These are phyloP conservation scores for Apeltes quadracus DNA, from an alignment of 2,113 vertebrate species.

Conservation along the genomic window DNA sequence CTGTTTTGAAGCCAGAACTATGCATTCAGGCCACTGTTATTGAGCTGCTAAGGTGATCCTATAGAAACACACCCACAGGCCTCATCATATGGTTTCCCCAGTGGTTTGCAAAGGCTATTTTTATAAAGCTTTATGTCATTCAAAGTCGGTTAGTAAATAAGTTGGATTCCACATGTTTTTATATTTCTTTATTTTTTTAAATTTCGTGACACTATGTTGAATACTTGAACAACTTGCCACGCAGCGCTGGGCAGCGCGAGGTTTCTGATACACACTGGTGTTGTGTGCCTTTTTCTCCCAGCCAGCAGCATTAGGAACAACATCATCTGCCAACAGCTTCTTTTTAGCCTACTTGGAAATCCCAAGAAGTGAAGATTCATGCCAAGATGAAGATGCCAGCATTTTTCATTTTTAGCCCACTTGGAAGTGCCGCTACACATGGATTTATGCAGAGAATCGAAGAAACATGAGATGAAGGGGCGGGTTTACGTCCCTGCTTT, in stretches of 20 bases:
- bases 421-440: slow-evolving; percentile 52
- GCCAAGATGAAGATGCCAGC: slow-evolving; percentile 68
- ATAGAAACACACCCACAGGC: slow-evolving; percentile 40
- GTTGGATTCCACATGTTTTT: slow-evolving; percentile 20
- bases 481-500: slow-evolving; percentile 37
- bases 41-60: slow-evolving; percentile 57
- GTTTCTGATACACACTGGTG: slow-evolving; percentile 58
- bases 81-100: slow-evolving; percentile 26
- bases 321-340: slow-evolving; percentile 70
- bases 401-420: slow-evolving; percentile 70
- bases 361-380: slow-evolving; percentile 63
- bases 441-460: slow-evolving; percentile 57
- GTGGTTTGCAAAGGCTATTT: slow-evolving; percentile 39
- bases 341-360: slow-evolving; percentile 76
- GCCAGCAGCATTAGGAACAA: slow-evolving; percentile 71
- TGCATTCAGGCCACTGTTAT: slow-evolving; percentile 57
- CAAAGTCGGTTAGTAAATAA: slow-evolving; percentile 10
- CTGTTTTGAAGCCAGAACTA: slow-evolving; percentile 52
- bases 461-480: slow-evolving; percentile 41
- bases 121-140: slow-evolving; percentile 22
- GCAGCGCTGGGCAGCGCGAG: slow-evolving; percentile 48
- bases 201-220: slow-evolving; percentile 46
- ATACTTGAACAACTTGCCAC: slow-evolving; percentile 52
- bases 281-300: slow-evolving; percentile 55
- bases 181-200: slow-evolving; percentile 9